A percentile compares a stretch with the other conserved stretches of the same genome.
phyloP scores from a whole-genome alignment of 1,140 invertebrate species.

The Papilio xuthus region DNA sequence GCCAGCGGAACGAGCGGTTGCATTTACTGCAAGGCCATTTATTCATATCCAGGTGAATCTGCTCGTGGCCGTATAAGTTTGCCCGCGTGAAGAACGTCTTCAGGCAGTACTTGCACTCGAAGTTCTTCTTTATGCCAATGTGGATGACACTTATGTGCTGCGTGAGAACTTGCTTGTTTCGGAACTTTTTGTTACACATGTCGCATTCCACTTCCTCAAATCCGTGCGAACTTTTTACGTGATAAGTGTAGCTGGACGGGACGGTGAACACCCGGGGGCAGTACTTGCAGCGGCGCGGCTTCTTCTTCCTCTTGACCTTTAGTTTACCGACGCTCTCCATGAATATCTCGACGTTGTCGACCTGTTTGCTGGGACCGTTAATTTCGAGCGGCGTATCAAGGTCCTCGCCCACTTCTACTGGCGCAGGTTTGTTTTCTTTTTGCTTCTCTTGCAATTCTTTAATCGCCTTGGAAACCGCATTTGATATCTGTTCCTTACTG shows the following conservation, averaged over 20 bases:
- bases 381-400: not conserved
- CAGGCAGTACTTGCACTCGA: conserved; percentile 78
- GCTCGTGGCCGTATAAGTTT: conserved; percentile 81
- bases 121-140: conserved; percentile 73
- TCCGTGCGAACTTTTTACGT: conserved; percentile 83
- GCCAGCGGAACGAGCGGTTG: conserved; percentile 77
- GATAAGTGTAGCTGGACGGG: conserved; percentile 83
- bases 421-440: not conserved
- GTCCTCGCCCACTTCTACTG: not conserved
- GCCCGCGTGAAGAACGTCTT: conserved; percentile 81
- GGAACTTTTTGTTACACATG: conserved; percentile 81
- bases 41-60: conserved; percentile 77
- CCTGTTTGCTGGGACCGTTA: conserved; percentile 26
- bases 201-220: conserved; percentile 81
- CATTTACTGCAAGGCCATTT: conserved; percentile 78
- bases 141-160: conserved; percentile 76
- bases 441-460: conserved; percentile 59
- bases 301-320: conserved; percentile 66
- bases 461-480: conserved; percentile 62
- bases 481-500: not conserved
- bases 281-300: conserved; percentile 85
- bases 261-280: conserved; percentile 87
- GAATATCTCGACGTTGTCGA: conserved; percentile 10
- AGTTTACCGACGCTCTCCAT: not conserved
- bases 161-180: conserved; percentile 69